phyloP scores from a whole-genome alignment of 2,113 vertebrate species.

The Gyps fulvus region DNA sequence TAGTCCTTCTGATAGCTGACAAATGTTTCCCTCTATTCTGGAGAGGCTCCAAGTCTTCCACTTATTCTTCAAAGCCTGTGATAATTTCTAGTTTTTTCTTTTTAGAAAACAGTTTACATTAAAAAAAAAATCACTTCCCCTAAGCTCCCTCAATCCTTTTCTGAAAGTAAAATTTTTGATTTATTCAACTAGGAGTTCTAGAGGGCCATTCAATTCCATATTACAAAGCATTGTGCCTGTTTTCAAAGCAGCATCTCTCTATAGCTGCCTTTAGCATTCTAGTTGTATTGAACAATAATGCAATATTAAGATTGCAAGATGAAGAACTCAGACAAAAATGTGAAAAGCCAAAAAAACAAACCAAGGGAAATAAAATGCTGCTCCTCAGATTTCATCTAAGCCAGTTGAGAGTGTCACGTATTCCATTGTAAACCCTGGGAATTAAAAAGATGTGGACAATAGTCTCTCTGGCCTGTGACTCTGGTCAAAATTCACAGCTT shows the following conservation, averaged over 20 bases:
- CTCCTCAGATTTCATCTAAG: not conserved
- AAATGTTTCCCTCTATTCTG: not conserved
- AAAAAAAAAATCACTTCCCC: not conserved
- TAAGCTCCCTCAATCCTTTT: not conserved
- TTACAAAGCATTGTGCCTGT: not conserved
- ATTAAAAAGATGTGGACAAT: not conserved
- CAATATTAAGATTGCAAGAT: not conserved
- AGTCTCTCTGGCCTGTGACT: not conserved
- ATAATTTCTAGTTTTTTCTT: not conserved
- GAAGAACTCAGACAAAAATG: not conserved
- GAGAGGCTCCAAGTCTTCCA: not conserved
- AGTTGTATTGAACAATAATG: not conserved
- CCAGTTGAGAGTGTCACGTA: not conserved
- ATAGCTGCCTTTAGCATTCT: not conserved
- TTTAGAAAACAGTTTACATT: not conserved
- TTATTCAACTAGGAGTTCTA: not conserved
- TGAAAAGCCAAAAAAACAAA: not conserved
- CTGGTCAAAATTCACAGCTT: not conserved
- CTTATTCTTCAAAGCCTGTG: not conserved
- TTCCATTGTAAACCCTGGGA: not conserved
- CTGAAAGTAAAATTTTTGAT: not conserved
- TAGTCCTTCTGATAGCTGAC: not conserved
- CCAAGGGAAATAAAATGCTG: not conserved
- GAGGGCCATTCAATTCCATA: not conserved
- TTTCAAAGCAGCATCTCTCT: not conserved